Base-by-base conservation (phyloP, 2,113 vertebrate species). In the Pollachius pollachius region DNA sequence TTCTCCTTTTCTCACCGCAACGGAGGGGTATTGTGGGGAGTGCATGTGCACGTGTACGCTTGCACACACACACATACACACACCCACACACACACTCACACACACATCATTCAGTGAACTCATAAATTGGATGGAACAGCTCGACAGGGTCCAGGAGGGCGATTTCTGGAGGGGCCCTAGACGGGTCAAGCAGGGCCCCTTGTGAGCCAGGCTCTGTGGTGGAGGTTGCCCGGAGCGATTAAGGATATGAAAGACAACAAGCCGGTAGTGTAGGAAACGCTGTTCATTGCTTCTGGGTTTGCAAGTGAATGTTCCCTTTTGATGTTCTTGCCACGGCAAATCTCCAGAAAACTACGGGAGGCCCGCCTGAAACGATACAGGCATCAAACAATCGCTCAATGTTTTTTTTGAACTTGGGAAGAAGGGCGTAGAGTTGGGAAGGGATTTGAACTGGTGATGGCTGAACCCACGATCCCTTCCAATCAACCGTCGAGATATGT, bases 251-350 rank as follows among this genome's bases (percentile, higher is more conserved):
- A 65, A 78, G 60, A 82, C 56, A 58, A 76, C 69, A 70, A 57
- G 70, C 68, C 71, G 71, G 23, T 70, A 25, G 52, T 23, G 15
- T 30, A 3, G 56, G 71, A 54, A 13, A 59, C 70, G 73, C 74
- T 67, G 79, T 73, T 77, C 62, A 77, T 63, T 48, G 73, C 82
- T 79, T 1, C 69, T 77, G 83, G 83, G 84, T 77, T 76, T 2
- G 54, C 15, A 7, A n/a, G 54, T 13, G 54, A 81, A 62, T 54
- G 81, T 71, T 78, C 70, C 64, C 58, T 81, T 86, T 84, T 87
- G 85, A 90, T 82, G 81, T 78, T 76, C 67, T 80, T 83, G 81
- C 76, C 70, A 79, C 73, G 62, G 68, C 37, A 64, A 79, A 73
- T 74, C 80, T 79, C 71, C 75, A 72, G 68, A 67, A 77, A 76